Conservation (phyloP, 2,113 vertebrate genomes). For the Lanius ludovicianus region DNA sequence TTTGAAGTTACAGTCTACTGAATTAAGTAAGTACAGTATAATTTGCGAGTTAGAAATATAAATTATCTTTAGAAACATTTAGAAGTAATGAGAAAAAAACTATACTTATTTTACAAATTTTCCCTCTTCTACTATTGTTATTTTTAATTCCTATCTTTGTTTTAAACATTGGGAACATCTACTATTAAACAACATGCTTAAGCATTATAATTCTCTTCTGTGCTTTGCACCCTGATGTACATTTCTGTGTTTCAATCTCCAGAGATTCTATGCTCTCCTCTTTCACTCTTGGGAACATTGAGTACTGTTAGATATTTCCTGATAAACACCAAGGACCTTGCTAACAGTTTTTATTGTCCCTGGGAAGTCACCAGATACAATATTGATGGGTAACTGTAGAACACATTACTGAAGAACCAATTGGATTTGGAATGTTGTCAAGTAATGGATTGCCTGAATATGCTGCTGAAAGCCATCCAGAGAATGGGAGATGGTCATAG, state of each 20-base stretch:
- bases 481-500: neutral
- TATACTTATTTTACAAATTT: neutral
- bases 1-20: slow-evolving; percentile 41
- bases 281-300: neutral
- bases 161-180: neutral
- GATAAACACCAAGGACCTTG: neutral
- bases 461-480: neutral
- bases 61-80: slow-evolving; percentile 43
- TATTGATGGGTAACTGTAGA: neutral
- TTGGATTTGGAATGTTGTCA: neutral
- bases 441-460: neutral
- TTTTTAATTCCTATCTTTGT: neutral
- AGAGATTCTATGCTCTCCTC: neutral
- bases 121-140: neutral
- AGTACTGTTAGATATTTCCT: neutral
- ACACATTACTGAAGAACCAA: neutral
- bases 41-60: slow-evolving; percentile 35
- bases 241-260: neutral
- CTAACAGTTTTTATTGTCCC: neutral
- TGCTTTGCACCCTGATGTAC: neutral
- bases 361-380: neutral
- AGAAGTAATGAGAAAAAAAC: neutral
- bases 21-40: slow-evolving; percentile 19
- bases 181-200: neutral
- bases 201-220: neutral